Evolutionary conservation across 1,140 invertebrate species (phyloP).

Genomic region (Orchestia grillus): DNA sequence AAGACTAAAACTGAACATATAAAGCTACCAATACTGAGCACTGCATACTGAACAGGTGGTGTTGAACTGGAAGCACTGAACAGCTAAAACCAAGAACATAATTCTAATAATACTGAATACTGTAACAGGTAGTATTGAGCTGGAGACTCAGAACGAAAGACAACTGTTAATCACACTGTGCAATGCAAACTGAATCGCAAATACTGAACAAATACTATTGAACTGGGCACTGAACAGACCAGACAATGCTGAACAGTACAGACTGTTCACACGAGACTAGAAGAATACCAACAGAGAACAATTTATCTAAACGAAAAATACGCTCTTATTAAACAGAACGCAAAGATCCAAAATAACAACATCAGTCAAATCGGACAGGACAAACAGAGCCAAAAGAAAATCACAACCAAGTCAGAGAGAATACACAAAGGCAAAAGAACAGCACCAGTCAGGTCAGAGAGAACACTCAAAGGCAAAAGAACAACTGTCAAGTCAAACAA

Average conservation of each 20-base stretch:
- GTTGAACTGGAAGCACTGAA: not conserved
- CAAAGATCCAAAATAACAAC: not conserved
- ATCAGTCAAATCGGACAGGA: not conserved
- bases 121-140: no score
- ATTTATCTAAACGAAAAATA: not conserved
- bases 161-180: not conserved
- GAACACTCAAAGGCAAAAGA: not conserved
- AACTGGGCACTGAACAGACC: not conserved
- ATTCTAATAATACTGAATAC: no score
- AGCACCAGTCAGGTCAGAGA: not conserved
- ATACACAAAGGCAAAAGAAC: not conserved
- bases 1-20: no score
- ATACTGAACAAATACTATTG: no score
- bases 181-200: not conserved
- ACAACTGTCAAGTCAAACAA: not conserved
- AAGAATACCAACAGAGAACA: not conserved
- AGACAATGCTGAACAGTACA: not conserved
- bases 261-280: not conserved
- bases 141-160: not conserved
- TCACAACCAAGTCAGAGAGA: not conserved
- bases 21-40: no score
- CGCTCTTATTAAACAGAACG: not conserved
- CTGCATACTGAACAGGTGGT: not conserved
- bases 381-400: not conserved
- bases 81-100: not conserved